Evolutionary conservation across 2,888 invertebrate species (phyloP).

Genomic region (Drosophila melanosoma): DNA sequence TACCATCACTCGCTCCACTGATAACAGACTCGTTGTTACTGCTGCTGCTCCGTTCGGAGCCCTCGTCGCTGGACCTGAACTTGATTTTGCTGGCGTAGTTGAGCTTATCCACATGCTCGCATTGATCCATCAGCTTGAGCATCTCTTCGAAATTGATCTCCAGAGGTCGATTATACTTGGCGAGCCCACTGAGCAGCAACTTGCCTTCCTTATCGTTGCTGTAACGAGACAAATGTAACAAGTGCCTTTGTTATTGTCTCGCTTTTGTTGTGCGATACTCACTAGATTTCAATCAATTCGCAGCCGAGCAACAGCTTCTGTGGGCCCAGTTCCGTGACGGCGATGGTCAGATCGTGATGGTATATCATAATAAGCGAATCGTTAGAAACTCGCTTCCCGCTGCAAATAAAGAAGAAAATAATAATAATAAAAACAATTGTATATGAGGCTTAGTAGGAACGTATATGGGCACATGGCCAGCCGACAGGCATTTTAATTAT

Average conservation of each 20-base stretch:
- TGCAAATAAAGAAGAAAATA: constrained; percentile 76
- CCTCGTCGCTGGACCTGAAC: constrained; percentile 63
- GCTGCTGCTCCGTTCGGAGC: constrained; percentile 47
- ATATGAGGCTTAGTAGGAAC: constrained; percentile 3
- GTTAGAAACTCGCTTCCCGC: constrained; percentile 88
- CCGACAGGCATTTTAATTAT: constrained; percentile 18
- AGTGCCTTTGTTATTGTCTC: background rate
- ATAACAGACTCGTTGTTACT: constrained; percentile 58
- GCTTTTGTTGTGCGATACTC: constrained; percentile 85
- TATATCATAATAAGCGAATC: constrained; percentile 91
- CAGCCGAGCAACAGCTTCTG: constrained; percentile 90
- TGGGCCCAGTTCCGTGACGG: constrained; percentile 91
- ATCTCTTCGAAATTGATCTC: constrained; percentile 90
- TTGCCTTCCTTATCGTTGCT: constrained; percentile 90
- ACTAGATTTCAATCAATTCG: constrained; percentile 94
- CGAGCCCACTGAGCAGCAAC: constrained; percentile 88
- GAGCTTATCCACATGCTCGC: constrained; percentile 88
- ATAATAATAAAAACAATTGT: background rate
- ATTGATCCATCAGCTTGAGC: constrained; percentile 92
- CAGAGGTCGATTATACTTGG: constrained; percentile 87
- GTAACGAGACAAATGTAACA: constrained; percentile 71
- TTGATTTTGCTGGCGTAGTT: constrained; percentile 63
- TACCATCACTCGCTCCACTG: constrained; percentile 25
- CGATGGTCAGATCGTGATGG: constrained; percentile 92
- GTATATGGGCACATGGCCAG: constrained; percentile 73